Evolutionary conservation across 2,113 vertebrate genomes (phyloP), one percentile per base, ranked within the genome.

Genomic region (Rhynchopsitta pachyrhyncha): DNA sequence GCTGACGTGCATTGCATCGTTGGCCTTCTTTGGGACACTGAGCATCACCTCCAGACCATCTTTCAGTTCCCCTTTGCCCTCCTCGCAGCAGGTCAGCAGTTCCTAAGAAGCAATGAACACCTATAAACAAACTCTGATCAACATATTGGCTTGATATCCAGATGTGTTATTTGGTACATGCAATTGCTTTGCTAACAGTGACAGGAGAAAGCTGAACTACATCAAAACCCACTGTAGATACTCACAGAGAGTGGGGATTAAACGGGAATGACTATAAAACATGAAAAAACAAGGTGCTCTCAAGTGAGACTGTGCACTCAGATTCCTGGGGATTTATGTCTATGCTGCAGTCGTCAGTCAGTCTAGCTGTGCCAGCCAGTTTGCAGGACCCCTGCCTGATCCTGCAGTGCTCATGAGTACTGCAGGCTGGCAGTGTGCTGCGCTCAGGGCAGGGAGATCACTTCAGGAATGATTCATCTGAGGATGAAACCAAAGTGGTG

Each of bases 31-130:
- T 2, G 99, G 99, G 66, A 99, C 99, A 27, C 99, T 98, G 75
- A 99, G 98, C 99, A 99, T 99, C 96, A 99, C 99, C 81, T 99
- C 99, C 98, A 99, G 96, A 25, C 99, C 99, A 41, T 99, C 99
- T 95, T 99, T 99, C 50, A 99, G 99, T 52, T 99, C 99, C 33
- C 99, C 99, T 96, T 99, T 99, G 47, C 99, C 99, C 96, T 99
- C 99, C 97, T 99, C 99, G 9, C 99, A 99, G 96, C 99, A 99
- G 27, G 99, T 99, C 95, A 99, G 98, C 68, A 99, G 98, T 71
- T 99, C 99, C 99, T 99, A 94, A 47, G 59, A 33, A 92, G 59
- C 67, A 96, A 97, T 0, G 24, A 92, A 85, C 50, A 88, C 3
- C 17, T 60, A 67, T 88, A 10, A 88, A 22, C 86, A 81, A 97